Evolutionary conservation across 2,113 vertebrate species (phyloP), one percentile per base, ranked within the genome.

Genomic region (Zosterops borbonicus): DNA sequence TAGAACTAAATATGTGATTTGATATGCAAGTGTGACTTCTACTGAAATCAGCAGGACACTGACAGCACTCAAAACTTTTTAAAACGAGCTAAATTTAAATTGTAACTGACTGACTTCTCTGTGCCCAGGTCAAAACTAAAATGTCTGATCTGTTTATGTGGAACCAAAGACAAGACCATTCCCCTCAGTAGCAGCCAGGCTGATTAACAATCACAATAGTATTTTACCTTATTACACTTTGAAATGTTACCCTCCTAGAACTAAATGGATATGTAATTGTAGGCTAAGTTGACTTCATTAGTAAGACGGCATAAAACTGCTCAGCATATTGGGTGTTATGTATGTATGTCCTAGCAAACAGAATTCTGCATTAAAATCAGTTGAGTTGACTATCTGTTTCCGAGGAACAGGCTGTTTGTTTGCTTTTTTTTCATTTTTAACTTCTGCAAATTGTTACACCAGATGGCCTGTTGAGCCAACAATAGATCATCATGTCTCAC

Each of bases 381-480:
- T 76, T 41, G 44, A 60, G 49, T 60, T 82, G 21, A 56, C 31
- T 58, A 19, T 81, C 46, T 91, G 2, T 95, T 96, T 89, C 55
- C 44, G 77, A 49, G 49, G 39, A 89, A 64, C 74, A 92, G 47
- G 14, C 89, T 89, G 81, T 85, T 93, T 87, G 69, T 74, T 96
- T 76, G 67, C 42, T 64, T 90, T 79, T 50, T 82, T 56, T 24
- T 5, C 16, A 44, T 69, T 92, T 91, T 87, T 89, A 82, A 79
- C 59, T 95, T 87, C 62, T 87, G 63, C 75, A 92, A 56, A 76
- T 94, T 77, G 74, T 94, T 75, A 62, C 44, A 89, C 41, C 92
- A 92, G 93, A 95, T 94, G 92, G 88, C 67, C 85, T 92, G 83
- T 92, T 96, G 75, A 93, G 82, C 90, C 94, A 93, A 91, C 95